Base-by-base conservation (phyloP, 2,113 vertebrate genomes). In the Pygoscelis adeliae region DNA sequence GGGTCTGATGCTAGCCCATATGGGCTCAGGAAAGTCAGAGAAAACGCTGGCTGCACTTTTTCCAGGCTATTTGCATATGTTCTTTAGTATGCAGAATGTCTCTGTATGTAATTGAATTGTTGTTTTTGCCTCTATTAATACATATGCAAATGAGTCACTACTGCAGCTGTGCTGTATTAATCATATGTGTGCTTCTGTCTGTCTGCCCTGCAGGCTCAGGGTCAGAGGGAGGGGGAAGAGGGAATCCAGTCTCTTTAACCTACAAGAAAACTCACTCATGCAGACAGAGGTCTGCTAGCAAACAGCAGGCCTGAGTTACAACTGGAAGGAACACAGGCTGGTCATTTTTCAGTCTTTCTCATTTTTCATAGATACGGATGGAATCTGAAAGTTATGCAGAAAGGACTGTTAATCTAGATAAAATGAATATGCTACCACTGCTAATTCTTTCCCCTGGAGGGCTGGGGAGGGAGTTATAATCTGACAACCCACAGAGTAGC, bases 101-200 rank as follows among this genome's bases (percentile, higher is more conserved):
- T 98, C 96, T 95, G 97, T 96, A 96, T 97, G 95, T 98, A 98
- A 98, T 98, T 98, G 98, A 98, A 98, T 98, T 98, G 98, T 98
- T 98, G 97, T 97, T 98, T 98, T 98, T 96, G 93, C 97, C 97
- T 98, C 97, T 98, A 98, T 98, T 98, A 99, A 99, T 98, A 98
- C 97, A 97, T 97, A 98, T 98, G 98, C 96, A 98, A 98, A 99
- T 97, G 76, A 96, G 94, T 90, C 94, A 78, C 96, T 97, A 87
- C 91, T 97, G 98, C 98, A 99, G 99, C 98, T 99, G 98, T 98
- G 98, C 97, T 93, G 94, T 98, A 98, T 98, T 98, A 98, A 98
- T 98, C 97, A 97, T 95, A 98, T 96, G 97, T 96, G 97, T 96
- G 97, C 95, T 98, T 97, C 97, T 98, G 97, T 97, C 97, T 97